A percentile compares a stretch with the other conserved stretches of the same genome.
Evolutionary conservation across 2,888 invertebrate genomes (phyloP).

Genomic region (Drosophila vallismaia): DNA sequence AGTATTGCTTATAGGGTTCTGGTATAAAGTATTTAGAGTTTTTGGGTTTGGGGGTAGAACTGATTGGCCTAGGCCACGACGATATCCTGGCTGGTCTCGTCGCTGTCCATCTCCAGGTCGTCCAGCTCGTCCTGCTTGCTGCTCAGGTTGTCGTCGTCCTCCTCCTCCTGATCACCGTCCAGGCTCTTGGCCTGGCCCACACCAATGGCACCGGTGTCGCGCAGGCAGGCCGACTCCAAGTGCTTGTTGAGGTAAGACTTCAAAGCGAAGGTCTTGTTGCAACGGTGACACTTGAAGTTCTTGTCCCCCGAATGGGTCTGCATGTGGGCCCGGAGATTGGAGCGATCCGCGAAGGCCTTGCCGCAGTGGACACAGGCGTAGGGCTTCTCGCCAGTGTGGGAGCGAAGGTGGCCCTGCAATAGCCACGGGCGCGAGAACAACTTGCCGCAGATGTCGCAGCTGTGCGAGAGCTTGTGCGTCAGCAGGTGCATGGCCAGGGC

Average conservation of each 20-base stretch:
- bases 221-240: constrained; percentile 93
- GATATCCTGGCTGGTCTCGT: constrained; percentile 83
- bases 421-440: constrained; percentile 98
- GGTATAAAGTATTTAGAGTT: constrained; percentile 56
- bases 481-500: constrained; percentile 96
- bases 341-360: constrained; percentile 97
- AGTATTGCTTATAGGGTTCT: constrained; percentile 71
- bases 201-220: constrained; percentile 83
- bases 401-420: constrained; percentile 92
- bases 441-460: constrained; percentile 96
- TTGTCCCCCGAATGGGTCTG: constrained; percentile 97
- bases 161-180: constrained; percentile 36
- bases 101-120: constrained; percentile 79
- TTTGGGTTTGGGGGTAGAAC: constrained; percentile 2
- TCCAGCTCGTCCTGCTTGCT: constrained; percentile 38
- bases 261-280: constrained; percentile 95
- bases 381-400: constrained; percentile 97
- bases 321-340: constrained; percentile 96
- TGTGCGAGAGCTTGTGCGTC: constrained; percentile 96
- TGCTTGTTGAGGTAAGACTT: constrained; percentile 98
- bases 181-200: constrained; percentile 22
- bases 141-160: constrained; percentile 30
- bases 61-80: constrained; percentile 79
- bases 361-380: constrained; percentile 97
- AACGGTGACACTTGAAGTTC: constrained; percentile 93